A percentile compares a stretch with the other conserved stretches of the same genome.
These are phyloP conservation scores for Drosophila nr. perissopoda DNA, from an alignment of 2,888 invertebrate genomes.

Conservation along the genomic window DNA sequence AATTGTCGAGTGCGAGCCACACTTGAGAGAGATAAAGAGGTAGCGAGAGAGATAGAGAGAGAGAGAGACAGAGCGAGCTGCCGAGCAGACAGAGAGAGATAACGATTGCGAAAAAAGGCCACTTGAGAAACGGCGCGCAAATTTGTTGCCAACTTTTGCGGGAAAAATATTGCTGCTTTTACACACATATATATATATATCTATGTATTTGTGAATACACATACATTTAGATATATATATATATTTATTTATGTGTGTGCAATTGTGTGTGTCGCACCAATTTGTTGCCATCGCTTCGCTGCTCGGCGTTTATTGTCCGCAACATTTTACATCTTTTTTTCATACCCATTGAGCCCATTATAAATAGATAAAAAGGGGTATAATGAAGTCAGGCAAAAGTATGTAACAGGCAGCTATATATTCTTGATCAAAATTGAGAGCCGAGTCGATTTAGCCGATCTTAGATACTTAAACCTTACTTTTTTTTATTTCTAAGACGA, in stretches of 20 bases:
- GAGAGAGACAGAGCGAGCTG: slow-evolving; percentile 4
- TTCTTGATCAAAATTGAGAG: neutral
- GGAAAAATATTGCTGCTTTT: slow-evolving; percentile 33
- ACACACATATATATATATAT: neutral
- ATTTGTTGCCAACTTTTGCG: slow-evolving; percentile 79
- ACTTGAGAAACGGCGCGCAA: slow-evolving; percentile 69
- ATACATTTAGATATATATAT: neutral
- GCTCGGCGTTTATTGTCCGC: slow-evolving; percentile 44
- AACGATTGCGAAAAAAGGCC: slow-evolving; percentile 21
- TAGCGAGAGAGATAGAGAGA: neutral
- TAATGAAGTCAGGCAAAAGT: neutral
- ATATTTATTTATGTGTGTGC: neutral
- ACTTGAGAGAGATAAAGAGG: slow-evolving; percentile 49
- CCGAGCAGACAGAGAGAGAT: neutral
- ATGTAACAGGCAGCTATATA: neutral
- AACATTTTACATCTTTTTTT: slow-evolving; percentile 45
- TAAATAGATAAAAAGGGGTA: neutral
- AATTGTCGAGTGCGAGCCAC: slow-evolving; percentile 74
- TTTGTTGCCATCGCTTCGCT: slow-evolving; percentile 54
- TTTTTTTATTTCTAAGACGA: neutral
- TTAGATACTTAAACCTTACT: neutral
- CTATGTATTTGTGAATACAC: slow-evolving; percentile 13
- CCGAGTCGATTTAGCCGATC: neutral
- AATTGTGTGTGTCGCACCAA: slow-evolving; percentile 49
- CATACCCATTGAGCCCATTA: slow-evolving; percentile 1